Conservation (phyloP, 2,113 vertebrate genomes). For the Muntiacus muntjak region DNA sequence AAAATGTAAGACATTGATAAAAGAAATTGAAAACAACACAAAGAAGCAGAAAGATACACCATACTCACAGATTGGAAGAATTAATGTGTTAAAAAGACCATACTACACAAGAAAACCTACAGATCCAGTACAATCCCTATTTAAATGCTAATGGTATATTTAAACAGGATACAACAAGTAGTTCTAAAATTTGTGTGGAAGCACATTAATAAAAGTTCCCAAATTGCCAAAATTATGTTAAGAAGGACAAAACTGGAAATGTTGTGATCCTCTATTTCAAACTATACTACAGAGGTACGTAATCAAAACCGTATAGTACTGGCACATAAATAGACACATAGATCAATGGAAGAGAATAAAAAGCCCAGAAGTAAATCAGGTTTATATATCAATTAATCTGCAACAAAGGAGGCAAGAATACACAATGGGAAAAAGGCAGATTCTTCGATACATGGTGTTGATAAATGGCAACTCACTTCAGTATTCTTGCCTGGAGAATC, state of each 20-base stretch:
- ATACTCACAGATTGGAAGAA: no score
- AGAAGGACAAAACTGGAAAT: neutral
- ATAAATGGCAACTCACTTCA: no score
- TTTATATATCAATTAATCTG: neutral
- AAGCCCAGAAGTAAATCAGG: neutral
- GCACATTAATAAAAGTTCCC: neutral
- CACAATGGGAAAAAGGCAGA: neutral
- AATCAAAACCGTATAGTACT: neutral
- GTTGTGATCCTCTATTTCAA: neutral
- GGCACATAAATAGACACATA: neutral
- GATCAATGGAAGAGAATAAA: neutral
- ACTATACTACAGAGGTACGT: rapidly evolving
- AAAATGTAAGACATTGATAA: no score
- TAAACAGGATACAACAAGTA: no score
- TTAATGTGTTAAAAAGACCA: no score
- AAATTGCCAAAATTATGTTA: neutral
- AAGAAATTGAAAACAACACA: no score
- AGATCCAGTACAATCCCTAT: no score
- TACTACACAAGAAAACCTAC: no score
- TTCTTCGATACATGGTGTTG: neutral
- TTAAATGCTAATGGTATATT: no score
- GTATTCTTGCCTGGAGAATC: no score
- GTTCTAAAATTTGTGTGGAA: neutral
- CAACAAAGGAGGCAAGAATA: neutral
- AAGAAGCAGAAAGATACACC: no score